Evolutionary conservation across 2,797 vertebrate species (phyloP), one percentile per base, ranked within the genome.

Genomic region (Chromis chromis): DNA sequence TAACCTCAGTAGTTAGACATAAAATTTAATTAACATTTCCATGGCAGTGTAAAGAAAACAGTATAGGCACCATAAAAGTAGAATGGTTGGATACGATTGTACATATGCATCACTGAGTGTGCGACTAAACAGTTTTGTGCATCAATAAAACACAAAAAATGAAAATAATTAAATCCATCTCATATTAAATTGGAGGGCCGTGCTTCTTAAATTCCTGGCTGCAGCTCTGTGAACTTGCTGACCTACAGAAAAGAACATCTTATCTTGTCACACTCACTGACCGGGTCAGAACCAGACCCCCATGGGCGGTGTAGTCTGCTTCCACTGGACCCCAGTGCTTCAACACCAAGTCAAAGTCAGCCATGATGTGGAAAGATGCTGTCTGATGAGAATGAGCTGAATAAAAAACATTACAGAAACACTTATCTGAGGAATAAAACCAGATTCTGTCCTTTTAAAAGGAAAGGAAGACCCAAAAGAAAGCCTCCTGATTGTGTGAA

Each of bases 241-340:
- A 48, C 54, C 50, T 8, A 6, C 21, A 65, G 54, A 6, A 61
- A 46, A 53, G 21, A 19, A 6, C 2, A 48, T 61, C 28, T 52
- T 53, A 52, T 74, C 54, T 53, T 52, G 19, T n/a, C 42, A 53
- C 53, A 74, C 61, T n/a, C 49, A 93, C 93, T 89, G 31, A 95
- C 95, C 94, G 89, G 65, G 46, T 86, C 70, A 95, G 85, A 65
- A 95, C 93, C 68, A 91, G 56, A 72, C 81, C 76, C 33, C 94
- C 95, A 11, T 22, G 0, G 28, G 22, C n/a, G 8, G 16, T 13
- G 54, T 88, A 89, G 86, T 95, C 92, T 0, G 81, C 76, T 69
- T 95, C 94, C 50, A 95, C 76, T 6, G 88, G 68, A n/a, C 74
- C 83, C 94, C 94, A 95, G 73, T 28, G 64, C 49, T 90, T 90